Evolutionary conservation across 2,797 vertebrate species (phyloP).

Genomic region (Botia kubotai): DNA sequence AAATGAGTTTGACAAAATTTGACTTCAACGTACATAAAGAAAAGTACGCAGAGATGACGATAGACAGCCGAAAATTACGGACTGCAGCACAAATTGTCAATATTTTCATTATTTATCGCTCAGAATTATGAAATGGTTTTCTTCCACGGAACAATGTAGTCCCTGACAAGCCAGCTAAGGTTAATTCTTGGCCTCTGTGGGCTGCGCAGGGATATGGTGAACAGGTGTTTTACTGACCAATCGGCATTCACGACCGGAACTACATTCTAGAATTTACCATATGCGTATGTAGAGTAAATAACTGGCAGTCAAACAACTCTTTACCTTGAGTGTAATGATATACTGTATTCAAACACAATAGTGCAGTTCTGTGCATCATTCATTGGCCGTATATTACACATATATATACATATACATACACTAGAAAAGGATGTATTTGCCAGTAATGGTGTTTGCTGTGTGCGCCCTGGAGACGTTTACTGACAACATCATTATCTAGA

Average conservation of each 20-base stretch:
- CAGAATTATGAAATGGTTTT: too few relatives aligned
- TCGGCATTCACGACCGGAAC: neutral
- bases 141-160: too few relatives aligned
- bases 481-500: slow-evolving; percentile 63
- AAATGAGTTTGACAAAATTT: too few relatives aligned
- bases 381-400: slow-evolving; percentile 1
- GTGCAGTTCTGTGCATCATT: neutral
- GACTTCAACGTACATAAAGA: too few relatives aligned
- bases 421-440: slow-evolving; percentile 27
- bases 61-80: too few relatives aligned
- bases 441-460: slow-evolving; percentile 52
- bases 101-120: too few relatives aligned
- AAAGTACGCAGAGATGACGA: too few relatives aligned
- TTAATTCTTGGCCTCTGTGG: too few relatives aligned
- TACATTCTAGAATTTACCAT: neutral
- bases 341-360: neutral
- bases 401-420: slow-evolving; percentile 15
- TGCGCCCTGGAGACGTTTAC: slow-evolving; percentile 57
- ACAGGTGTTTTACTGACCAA: neutral
- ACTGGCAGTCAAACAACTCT: neutral
- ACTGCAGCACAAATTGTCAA: too few relatives aligned
- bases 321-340: neutral
- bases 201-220: too few relatives aligned
- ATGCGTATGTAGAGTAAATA: neutral
- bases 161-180: too few relatives aligned